phyloP scores from a whole-genome alignment of 2,888 invertebrate species.

The Drosophila longiperda region DNA sequence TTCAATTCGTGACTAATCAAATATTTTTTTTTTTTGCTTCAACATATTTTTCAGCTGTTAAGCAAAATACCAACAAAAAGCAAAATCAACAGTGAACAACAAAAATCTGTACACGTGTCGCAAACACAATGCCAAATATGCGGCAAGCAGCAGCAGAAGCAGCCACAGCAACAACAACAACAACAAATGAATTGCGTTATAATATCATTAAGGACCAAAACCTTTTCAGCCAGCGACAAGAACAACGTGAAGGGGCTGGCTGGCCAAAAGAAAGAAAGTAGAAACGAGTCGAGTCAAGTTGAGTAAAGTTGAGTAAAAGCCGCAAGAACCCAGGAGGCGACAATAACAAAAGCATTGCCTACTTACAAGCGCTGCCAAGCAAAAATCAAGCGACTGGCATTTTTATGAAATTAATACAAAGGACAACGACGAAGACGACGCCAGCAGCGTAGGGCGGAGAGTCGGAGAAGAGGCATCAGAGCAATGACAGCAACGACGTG shows the following conservation, averaged over 20 bases:
- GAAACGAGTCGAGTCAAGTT: slow-evolving; percentile 8
- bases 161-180: slow-evolving; percentile 16
- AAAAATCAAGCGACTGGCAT: slow-evolving; percentile 74
- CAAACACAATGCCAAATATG: slow-evolving; percentile 55
- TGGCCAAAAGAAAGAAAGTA: slow-evolving; percentile 4
- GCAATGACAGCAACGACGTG: slow-evolving; percentile 52
- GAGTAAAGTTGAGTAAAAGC: slow-evolving; percentile 39
- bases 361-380: slow-evolving; percentile 58
- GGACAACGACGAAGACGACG: slow-evolving; percentile 21
- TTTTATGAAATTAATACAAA: slow-evolving; percentile 80
- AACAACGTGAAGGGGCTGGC: slow-evolving; percentile 34
- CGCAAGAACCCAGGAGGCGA: slow-evolving; percentile 52
- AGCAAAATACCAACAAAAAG: slow-evolving; percentile 20
- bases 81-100: slow-evolving; percentile 22
- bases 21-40: slow-evolving; percentile 16
- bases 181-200: slow-evolving; percentile 73
- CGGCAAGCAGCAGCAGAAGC: slow-evolving; percentile 23
- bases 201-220: slow-evolving; percentile 80
- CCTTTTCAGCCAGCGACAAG: slow-evolving; percentile 53
- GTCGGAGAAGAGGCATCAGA: slow-evolving; percentile 30
- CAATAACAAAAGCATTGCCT: slow-evolving; percentile 70
- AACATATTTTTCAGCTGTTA: slow-evolving; percentile 58
- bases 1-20: slow-evolving; percentile 11
- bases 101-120: slow-evolving; percentile 56
- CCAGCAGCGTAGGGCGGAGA: slow-evolving; percentile 5